Percentiles rank a stretch among this genome's conserved stretches.
Evolutionary conservation across 2,797 vertebrate genomes (phyloP).

Genomic region (Macrochelys suwanniensis): DNA sequence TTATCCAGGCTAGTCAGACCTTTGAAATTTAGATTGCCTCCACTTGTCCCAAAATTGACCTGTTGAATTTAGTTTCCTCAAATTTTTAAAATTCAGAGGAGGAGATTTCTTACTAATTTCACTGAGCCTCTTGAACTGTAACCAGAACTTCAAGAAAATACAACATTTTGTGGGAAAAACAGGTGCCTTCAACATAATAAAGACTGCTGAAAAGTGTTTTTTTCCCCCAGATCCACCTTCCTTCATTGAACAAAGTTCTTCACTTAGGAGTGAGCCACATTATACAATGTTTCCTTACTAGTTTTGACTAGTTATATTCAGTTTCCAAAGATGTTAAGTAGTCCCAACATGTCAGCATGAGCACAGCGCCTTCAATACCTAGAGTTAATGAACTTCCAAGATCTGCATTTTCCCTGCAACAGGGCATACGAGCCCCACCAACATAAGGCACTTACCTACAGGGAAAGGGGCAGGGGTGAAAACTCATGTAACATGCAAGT

Average conservation of each 20-base stretch:
- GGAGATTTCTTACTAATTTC: neutral
- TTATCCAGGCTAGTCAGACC: neutral
- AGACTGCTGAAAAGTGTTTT: neutral
- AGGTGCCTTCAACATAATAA: neutral
- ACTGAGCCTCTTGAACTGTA: neutral
- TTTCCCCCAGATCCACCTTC: neutral
- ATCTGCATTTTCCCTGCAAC: neutral
- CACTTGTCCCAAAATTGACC: neutral
- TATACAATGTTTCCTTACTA: neutral
- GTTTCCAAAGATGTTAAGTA: neutral
- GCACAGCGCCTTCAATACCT: neutral
- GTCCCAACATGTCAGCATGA: neutral
- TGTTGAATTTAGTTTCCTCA: neutral
- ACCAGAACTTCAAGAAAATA: neutral
- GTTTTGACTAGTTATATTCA: accelerated
- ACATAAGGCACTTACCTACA: constrained; percentile 72
- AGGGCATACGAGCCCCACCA: neutral
- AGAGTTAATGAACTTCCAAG: neutral
- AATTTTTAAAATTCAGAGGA: neutral
- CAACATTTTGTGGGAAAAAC: neutral
- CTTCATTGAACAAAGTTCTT: neutral
- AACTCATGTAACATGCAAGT: constrained; percentile 34
- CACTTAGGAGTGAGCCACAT: neutral
- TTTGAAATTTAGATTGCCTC: neutral
- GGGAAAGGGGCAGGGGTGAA: neutral